Conservation (phyloP, 2,797 vertebrate genomes). For the Tamandua tetradactyla region DNA sequence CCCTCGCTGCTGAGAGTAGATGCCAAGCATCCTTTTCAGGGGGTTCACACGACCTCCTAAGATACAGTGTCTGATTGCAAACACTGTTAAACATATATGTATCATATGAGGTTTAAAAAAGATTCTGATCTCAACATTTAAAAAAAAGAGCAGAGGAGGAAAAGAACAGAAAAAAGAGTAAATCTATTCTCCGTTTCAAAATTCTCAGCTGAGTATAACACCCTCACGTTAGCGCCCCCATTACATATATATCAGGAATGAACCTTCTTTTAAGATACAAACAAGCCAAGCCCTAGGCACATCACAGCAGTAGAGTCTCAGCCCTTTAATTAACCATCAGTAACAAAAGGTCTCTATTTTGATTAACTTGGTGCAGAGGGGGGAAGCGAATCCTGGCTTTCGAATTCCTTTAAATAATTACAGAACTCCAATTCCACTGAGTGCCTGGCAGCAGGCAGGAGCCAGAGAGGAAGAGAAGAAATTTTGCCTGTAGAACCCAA, state of each 20-base stretch:
- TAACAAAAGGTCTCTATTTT: conserved; percentile 82
- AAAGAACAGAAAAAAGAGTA: background rate
- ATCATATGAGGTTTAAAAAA: background rate
- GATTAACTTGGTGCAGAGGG: conserved; percentile 79
- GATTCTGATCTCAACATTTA: background rate
- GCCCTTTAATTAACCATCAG: conserved; percentile 78
- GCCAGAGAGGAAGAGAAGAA: conserved; percentile 73
- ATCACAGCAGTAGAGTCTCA: conserved; percentile 1
- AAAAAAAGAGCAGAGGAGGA: background rate
- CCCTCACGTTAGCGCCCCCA: background rate
- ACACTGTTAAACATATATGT: too few species aligned
- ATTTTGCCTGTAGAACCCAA: conserved; percentile 78
- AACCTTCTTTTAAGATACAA: conserved; percentile 49
- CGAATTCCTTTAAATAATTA: conserved; percentile 81
- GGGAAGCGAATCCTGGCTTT: conserved; percentile 59
- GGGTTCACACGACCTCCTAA: background rate
- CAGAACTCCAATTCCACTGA: conserved; percentile 51
- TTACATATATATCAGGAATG: background rate
- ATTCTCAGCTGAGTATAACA: background rate
- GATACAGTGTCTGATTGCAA: background rate
- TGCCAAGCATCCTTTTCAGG: background rate
- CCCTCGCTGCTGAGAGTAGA: fast-evolving
- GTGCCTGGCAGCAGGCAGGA: conserved; percentile 62
- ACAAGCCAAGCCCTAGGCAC: conserved; percentile 64
- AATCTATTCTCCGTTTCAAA: background rate